Base-by-base conservation (phyloP, 2,888 invertebrate genomes). In the Amorpha juglandis region DNA sequence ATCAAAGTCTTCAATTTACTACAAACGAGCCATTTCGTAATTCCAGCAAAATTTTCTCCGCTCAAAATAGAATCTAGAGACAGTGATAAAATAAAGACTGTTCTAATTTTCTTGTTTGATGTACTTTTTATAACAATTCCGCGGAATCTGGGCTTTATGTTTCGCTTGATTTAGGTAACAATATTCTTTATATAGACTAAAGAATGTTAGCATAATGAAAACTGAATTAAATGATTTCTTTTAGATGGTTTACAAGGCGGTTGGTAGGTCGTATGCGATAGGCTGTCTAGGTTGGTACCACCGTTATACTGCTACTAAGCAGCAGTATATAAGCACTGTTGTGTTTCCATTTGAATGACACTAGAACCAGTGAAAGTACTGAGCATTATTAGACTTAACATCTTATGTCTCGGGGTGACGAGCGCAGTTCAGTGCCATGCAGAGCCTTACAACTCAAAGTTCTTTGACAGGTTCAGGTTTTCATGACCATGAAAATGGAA, bases 1-100 rank as follows among this genome's bases (percentile, higher is more conserved):
- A 50, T 38, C 63, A 63, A 63, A 63, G 50, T 38, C 48, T 19
- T 51, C 51, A 63, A 63, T 51, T 63, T 63, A 21, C 7, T 51
- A 63, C 48, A 38, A 63, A 62, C 27, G 33, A 58, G 42, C 38
- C 11, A 58, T 42, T 35, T 19, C 16, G 19, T 58, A 58, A 42
- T 58, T 58, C 53, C 58, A 42, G 42, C 58, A 19, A 58, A 35
- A 38, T 16, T 8, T 35, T 53, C 53, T 19, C 38, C 16, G 19
- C 58, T 27, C 52, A 52, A 52, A 52, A 21, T 27, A 52, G 12
- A 42, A 16, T 16, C 38, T 19, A 58, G 42, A 42, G 19, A 19
- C 58, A 21, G 19, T 42, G 58, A 42, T 58, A 42, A 19, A 38
- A 42, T 58, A 3, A 50, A 50, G 50, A 58, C 58, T 19, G 35